phyloP scores from a whole-genome alignment of 1,140 invertebrate genomes.

The Drosophila triauraria region DNA sequence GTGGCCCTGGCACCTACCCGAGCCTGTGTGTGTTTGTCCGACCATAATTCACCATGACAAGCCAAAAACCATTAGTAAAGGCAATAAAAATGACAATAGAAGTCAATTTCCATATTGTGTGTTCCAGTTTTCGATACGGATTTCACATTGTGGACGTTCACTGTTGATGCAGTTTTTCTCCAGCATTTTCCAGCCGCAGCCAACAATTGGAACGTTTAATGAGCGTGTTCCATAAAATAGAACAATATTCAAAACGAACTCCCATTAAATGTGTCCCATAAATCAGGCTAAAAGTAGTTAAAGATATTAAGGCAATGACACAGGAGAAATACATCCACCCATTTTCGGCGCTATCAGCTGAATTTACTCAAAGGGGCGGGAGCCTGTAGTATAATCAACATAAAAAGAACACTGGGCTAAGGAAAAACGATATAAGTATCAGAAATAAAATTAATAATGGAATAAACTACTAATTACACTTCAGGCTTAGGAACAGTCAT shows the following conservation, averaged over 20 bases:
- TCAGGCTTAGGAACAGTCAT: too few relatives aligned
- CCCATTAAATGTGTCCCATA: constrained; percentile 70
- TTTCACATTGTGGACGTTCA: constrained; percentile 37
- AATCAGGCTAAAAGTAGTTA: constrained; percentile 60
- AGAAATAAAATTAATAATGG: background rate
- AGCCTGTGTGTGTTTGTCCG: constrained; percentile 52
- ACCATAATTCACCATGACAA: constrained; percentile 79
- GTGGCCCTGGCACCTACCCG: constrained; percentile 67
- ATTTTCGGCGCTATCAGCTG: background rate
- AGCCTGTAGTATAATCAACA: background rate
- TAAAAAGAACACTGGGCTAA: background rate
- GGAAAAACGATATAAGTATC: too few relatives aligned
- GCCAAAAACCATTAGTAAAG: constrained; percentile 79
- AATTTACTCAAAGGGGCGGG: background rate
- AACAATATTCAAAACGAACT: constrained; percentile 50
- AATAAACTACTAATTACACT: too few relatives aligned
- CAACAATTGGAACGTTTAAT: constrained; percentile 44
- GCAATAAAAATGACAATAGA: constrained; percentile 84
- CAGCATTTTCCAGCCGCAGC: constrained; percentile 53
- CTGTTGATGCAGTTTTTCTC: constrained; percentile 22
- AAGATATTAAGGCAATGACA: constrained; percentile 38
- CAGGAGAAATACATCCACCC: constrained; percentile 4
- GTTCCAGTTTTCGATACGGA: constrained; percentile 66
- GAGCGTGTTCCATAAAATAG: constrained; percentile 57
- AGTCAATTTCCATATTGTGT: constrained; percentile 79